A percentile compares a stretch with the other conserved stretches of the same genome.
Conservation (phyloP, 2,797 vertebrate species). For the Falco columbarius region DNA sequence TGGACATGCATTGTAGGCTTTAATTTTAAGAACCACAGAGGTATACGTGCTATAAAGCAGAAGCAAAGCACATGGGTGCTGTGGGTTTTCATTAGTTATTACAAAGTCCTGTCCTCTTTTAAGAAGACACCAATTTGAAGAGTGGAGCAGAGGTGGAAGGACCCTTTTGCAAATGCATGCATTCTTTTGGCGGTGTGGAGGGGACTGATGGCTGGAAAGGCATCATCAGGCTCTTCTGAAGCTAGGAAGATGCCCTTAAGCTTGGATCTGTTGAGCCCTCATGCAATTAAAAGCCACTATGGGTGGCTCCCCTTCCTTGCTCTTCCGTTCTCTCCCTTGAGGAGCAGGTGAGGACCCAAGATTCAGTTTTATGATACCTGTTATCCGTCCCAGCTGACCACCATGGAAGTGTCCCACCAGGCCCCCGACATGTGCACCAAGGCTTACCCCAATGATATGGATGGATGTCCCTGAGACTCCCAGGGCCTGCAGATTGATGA, state of each 20-base stretch:
- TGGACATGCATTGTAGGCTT: not conserved
- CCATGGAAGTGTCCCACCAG: constrained; percentile 89
- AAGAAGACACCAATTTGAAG: not conserved
- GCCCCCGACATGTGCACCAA: constrained; percentile 91
- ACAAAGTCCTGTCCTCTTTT: rapidly evolving
- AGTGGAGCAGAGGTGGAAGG: not conserved
- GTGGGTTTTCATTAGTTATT: not conserved
- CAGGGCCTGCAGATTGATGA: constrained; percentile 73
- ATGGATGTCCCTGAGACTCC: constrained; percentile 84
- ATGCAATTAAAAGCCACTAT: not conserved
- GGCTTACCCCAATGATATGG: constrained; percentile 94
- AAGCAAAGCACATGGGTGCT: not conserved
- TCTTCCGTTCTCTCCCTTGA: not conserved
- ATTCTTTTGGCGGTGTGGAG: not conserved
- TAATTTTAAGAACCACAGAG: not conserved
- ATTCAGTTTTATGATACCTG: constrained; percentile 79
- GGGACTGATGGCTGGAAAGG: not conserved
- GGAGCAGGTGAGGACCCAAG: not conserved
- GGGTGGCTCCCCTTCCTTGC: not conserved
- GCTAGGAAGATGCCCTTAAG: not conserved
- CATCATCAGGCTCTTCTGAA: not conserved
- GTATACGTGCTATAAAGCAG: not conserved
- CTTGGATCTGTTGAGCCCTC: not conserved
- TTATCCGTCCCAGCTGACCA: constrained; percentile 90
- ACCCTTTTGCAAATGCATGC: not conserved